A percentile compares a stretch with the other conserved stretches of the same genome.
These are phyloP conservation scores for Pachyuromys duprasi DNA, from an alignment of 2,797 vertebrate genomes.

Conservation along the genomic window DNA sequence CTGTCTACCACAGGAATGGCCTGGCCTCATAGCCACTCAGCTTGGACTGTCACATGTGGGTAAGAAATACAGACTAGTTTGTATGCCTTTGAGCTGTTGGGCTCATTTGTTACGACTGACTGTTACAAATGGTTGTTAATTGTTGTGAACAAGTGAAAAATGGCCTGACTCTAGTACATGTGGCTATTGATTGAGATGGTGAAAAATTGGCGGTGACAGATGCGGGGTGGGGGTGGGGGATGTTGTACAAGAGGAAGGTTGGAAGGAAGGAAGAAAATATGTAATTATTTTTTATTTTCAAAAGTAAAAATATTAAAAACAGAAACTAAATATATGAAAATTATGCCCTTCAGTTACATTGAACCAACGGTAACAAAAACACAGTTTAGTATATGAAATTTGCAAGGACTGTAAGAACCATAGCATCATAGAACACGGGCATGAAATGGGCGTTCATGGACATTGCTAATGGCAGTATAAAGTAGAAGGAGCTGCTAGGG, in stretches of 20 bases:
- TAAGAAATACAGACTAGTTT: not conserved
- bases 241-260: not conserved
- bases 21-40: accelerated
- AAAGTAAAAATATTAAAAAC: not conserved
- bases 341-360: not conserved
- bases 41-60: not conserved
- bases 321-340: slow-evolving; percentile 23
- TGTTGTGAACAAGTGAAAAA: not conserved
- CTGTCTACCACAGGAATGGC: not conserved
- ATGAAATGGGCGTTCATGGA: not conserved
- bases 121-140: not conserved
- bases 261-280: not conserved
- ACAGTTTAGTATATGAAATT: not conserved
- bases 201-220: not conserved
- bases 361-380: not conserved
- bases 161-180: not conserved
- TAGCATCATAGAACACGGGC: not conserved
- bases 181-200: not conserved
- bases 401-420: not conserved
- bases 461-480: not conserved
- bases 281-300: not conserved
- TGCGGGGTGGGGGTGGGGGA: not conserved
- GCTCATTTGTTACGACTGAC: slow-evolving; percentile 27
- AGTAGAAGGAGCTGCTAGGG: not conserved
- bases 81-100: not conserved